Conservation (phyloP, 2,888 invertebrate genomes). For the Tethea ocularis region DNA sequence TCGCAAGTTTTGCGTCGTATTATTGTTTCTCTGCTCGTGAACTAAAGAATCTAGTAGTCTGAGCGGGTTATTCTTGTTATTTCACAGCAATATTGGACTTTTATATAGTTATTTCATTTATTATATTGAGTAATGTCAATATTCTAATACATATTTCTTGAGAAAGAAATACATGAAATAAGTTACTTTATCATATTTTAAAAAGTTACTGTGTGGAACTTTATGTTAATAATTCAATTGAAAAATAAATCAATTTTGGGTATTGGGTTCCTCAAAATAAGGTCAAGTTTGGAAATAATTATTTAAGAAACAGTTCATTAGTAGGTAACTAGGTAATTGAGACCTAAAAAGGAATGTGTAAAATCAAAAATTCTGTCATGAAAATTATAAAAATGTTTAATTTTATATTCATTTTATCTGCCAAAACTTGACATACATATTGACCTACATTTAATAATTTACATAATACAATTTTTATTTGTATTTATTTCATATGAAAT, state of each 20-base stretch:
- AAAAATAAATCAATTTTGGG: neutral
- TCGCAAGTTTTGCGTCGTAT: conserved; percentile 80
- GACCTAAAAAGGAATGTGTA: neutral
- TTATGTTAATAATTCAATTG: neutral
- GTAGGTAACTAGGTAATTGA: neutral
- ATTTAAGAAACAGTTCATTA: neutral
- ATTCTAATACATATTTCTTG: conserved; percentile 3
- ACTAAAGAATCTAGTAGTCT: conserved; percentile 29
- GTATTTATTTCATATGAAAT: neutral
- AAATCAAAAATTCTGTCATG: neutral
- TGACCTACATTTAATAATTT: conserved; percentile 2
- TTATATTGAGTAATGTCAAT: conserved; percentile 24
- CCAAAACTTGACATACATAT: neutral
- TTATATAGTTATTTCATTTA: conserved; percentile 37
- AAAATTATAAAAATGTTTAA: neutral
- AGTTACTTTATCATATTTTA: neutral
- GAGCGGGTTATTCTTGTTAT: conserved; percentile 17
- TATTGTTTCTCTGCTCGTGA: conserved; percentile 55
- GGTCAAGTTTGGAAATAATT: neutral
- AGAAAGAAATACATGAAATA: neutral
- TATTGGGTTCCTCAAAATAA: neutral
- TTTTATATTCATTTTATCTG: neutral
- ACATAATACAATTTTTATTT: neutral
- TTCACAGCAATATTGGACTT: conserved; percentile 16
- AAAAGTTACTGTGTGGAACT: neutral